phyloP scores from a whole-genome alignment of 2,888 invertebrate species.

The Cordilura impudica region DNA sequence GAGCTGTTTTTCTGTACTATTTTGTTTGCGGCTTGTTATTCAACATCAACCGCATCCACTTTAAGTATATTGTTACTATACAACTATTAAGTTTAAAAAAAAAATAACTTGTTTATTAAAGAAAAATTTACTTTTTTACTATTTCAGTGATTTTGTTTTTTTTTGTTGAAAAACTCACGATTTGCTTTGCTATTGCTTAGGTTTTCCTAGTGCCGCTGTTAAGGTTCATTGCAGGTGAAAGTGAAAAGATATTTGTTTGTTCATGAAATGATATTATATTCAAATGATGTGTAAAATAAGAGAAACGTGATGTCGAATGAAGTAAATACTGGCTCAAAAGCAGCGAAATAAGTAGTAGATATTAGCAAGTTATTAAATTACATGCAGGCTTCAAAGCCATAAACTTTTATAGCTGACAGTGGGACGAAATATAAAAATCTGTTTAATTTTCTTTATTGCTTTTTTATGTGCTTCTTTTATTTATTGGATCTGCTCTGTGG shows the following conservation, averaged over 20 bases:
- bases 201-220: not conserved
- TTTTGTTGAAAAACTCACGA: conserved; percentile 11
- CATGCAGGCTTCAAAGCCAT: too few relatives aligned
- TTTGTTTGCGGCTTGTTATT: conserved; percentile 43
- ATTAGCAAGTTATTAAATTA: conserved; percentile 5
- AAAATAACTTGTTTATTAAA: conserved; percentile 30
- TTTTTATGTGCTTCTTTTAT: too few relatives aligned
- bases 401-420: too few relatives aligned
- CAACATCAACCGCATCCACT: conserved; percentile 16
- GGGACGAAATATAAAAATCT: too few relatives aligned
- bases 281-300: conserved; percentile 47
- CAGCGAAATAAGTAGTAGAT: not conserved
- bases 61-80: conserved; percentile 25
- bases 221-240: conserved; percentile 63
- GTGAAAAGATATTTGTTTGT: conserved; percentile 48
- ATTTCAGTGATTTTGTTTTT: too few relatives aligned
- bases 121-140: too few relatives aligned
- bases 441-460: too few relatives aligned
- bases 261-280: conserved; percentile 32
- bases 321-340: not conserved
- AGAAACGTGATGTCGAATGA: conserved; percentile 54
- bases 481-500: too few relatives aligned
- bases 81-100: conserved; percentile 2
- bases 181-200: conserved; percentile 1
- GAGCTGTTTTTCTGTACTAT: conserved; percentile 8